phyloP scores from a whole-genome alignment of 2,113 vertebrate genomes.

The Lepidothrix coronata region DNA sequence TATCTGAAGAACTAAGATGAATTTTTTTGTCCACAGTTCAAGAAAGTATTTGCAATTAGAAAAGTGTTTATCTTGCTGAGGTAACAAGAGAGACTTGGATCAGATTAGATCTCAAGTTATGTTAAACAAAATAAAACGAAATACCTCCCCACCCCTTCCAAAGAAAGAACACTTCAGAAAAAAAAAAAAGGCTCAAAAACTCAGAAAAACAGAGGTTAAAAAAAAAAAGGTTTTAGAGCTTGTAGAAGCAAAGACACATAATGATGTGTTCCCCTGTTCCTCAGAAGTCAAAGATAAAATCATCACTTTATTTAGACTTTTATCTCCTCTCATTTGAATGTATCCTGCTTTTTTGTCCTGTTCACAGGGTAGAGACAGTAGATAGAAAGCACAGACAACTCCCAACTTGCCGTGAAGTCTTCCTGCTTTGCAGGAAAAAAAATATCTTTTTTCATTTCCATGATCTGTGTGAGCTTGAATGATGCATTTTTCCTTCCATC shows the following conservation, averaged over 20 bases:
- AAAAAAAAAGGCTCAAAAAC: not conserved
- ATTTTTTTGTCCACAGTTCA: not conserved
- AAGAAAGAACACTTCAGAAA: not conserved
- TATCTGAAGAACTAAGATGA: not conserved
- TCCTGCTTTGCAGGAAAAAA: not conserved
- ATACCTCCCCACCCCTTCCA: fast-evolving
- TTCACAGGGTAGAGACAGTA: not conserved
- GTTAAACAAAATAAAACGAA: not conserved
- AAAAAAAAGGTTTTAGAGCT: not conserved
- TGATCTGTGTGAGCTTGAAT: not conserved
- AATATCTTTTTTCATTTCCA: not conserved
- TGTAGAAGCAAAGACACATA: not conserved
- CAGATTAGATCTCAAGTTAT: not conserved
- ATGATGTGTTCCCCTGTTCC: not conserved
- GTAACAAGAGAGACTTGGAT: not conserved
- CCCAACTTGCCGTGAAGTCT: not conserved
- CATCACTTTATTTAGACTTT: not conserved
- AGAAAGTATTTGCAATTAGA: not conserved
- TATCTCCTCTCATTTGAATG: not conserved
- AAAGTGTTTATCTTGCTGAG: not conserved
- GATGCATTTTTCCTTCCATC: not conserved
- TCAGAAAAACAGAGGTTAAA: not conserved
- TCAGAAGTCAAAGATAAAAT: not conserved
- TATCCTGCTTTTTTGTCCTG: not conserved
- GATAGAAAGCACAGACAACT: not conserved